These are phyloP conservation scores for Gastracanthus pulcherrimus DNA, from an alignment of 2,888 invertebrate species.

Conservation along the genomic window DNA sequence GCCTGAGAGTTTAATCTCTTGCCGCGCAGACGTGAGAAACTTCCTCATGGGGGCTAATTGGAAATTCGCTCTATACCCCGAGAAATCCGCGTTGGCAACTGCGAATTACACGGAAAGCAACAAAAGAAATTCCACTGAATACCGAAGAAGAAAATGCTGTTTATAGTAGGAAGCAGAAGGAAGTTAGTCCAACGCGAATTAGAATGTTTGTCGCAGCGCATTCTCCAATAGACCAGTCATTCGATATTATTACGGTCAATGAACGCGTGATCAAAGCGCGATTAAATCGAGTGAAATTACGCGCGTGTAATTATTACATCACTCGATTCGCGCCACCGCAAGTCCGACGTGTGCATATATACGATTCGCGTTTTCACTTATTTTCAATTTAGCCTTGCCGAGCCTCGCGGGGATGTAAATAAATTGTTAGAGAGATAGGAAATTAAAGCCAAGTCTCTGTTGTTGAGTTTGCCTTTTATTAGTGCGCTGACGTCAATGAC, in stretches of 20 bases:
- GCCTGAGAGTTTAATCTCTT: no score
- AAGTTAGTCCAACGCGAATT: no score
- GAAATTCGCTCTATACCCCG: no score
- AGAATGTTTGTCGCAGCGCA: background rate
- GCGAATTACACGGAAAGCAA: no score
- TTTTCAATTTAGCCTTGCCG: background rate
- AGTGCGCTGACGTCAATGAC: background rate
- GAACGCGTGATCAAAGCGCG: slow-evolving; percentile 2
- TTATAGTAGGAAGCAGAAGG: no score
- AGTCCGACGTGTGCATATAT: no score
- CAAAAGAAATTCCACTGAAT: background rate
- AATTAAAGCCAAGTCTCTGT: background rate
- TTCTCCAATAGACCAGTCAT: background rate
- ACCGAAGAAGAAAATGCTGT: no score
- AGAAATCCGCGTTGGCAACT: no score
- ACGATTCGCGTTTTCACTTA: no score
- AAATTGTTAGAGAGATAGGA: slow-evolving; percentile 1
- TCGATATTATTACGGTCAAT: background rate
- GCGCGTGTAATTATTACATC: slow-evolving; percentile 22
- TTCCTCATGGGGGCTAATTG: no score
- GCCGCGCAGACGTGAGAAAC: no score
- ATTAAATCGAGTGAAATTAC: slow-evolving; percentile 19
- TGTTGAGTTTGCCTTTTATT: slow-evolving; percentile 1
- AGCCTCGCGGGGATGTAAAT: background rate
- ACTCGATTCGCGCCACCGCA: background rate